Conservation (phyloP, 2,797 vertebrate genomes). For the Hozukius guyotensis region DNA sequence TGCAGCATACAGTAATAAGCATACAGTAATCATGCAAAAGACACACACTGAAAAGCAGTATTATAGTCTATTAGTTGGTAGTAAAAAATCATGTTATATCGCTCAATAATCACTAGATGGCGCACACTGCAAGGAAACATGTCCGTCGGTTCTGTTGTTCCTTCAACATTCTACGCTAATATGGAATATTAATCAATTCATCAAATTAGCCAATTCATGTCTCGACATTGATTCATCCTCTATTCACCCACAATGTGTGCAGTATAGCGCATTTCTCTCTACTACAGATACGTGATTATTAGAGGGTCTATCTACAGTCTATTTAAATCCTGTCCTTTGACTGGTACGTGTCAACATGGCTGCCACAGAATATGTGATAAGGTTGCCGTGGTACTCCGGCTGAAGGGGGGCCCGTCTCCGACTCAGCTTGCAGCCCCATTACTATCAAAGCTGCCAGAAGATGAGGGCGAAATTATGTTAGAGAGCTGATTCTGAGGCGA, state of each 20-base stretch:
- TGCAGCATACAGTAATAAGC: not conserved
- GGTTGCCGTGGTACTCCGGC: not conserved
- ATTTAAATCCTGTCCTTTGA: not conserved
- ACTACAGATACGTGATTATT: not conserved
- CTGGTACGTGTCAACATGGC: not conserved
- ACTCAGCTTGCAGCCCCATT: not conserved
- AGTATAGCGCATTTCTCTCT: not conserved
- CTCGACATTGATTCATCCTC: not conserved
- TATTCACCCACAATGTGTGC: not conserved
- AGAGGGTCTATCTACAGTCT: not conserved
- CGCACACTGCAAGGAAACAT: conserved; percentile 59
- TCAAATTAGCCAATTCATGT: not conserved
- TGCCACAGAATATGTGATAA: not conserved
- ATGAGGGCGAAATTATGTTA: conserved; percentile 9
- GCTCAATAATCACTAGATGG: conserved; percentile 75
- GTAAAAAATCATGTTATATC: conserved; percentile 26
- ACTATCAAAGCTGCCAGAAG: conserved; percentile 18
- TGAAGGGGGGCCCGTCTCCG: not conserved
- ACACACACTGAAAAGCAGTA: not conserved
- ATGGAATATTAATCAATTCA: not conserved
- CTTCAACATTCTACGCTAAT: not conserved
- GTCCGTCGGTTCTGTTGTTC: not conserved
- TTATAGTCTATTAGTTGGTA: not conserved
- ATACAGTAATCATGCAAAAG: not conserved
- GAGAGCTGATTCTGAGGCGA: conserved; percentile 4